These are phyloP conservation scores for Limanda limanda DNA, from an alignment of 2,113 vertebrate species.

Conservation along the genomic window DNA sequence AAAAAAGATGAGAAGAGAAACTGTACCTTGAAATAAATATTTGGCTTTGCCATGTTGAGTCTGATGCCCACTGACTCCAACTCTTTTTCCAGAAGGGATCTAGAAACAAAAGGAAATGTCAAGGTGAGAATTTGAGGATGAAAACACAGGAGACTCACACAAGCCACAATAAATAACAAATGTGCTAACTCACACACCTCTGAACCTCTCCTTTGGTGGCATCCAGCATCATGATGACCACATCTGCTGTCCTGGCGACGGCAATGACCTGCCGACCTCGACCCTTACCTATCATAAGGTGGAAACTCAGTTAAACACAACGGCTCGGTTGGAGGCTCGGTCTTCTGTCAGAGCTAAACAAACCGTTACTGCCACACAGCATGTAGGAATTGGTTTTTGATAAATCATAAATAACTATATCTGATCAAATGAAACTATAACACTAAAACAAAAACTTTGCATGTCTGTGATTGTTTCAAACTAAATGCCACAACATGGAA, in stretches of 20 bases:
- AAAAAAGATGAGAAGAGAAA: not conserved
- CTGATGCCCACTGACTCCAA: conserved; percentile 97
- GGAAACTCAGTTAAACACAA: not conserved
- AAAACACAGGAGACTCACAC: not conserved
- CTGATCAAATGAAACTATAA: not conserved
- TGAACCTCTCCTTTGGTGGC: conserved; percentile 98
- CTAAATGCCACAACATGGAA: not conserved
- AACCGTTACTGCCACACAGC: not conserved
- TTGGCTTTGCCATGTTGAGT: conserved; percentile 94
- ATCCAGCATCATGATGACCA: conserved; percentile 99
- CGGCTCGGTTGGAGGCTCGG: too few species aligned
- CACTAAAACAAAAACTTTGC: too few species aligned
- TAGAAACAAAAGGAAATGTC: conserved; percentile 57
- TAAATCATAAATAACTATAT: not conserved
- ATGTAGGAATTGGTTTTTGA: too few species aligned
- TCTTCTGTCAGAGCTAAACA: too few species aligned
- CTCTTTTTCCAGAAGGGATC: conserved; percentile 94
- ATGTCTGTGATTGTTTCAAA: too few species aligned
- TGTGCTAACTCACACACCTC: conserved; percentile 78
- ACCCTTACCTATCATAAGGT: conserved; percentile 88
- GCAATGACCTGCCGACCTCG: conserved; percentile 97
- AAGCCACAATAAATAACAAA: not conserved
- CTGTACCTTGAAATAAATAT: conserved; percentile 99
- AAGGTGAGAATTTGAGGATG: not conserved
- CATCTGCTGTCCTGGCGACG: conserved; percentile 95